Base-by-base conservation (phyloP, 2,797 vertebrate genomes). In the Fundulus diaphanus region DNA sequence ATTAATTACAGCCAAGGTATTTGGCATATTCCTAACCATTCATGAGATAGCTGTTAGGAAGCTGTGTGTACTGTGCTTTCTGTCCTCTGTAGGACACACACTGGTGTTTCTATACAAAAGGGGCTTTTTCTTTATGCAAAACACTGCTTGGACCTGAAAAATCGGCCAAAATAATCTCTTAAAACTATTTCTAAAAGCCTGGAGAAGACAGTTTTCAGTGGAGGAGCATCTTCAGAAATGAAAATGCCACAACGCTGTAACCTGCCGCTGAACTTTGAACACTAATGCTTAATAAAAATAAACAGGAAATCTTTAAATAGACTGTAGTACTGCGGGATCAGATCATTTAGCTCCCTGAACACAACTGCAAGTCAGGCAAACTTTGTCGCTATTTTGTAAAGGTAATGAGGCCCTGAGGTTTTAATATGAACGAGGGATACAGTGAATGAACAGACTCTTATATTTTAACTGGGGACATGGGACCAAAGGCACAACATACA, bases 1-100 rank as follows among this genome's bases (percentile, higher is more conserved):
- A 89, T 85, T 86, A 77, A 83, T 85, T 70, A 63, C 8, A 70
- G 27, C 22, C 0, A 8, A 86, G 71, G 68, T 46, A 37, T 76
- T 68, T 81, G 72, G 65, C 67, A 82, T 87, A 90, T 90, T 48
- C 57, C 65, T 67, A 82, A 87, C 86, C 84, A 86, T 87, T 83
- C 46, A 72, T 65, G 16, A 5, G 18, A 8, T 71, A 48, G 54
- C 63, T 72, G 66, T 35, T 31, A 59, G 48, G 81, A 86, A 77
- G 70, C 72, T 42, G 16, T 59, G 12, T 11, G 37, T 76, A 40
- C 77, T 86, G 83, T 70, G 44, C 69, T 75, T 80, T 73, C 24
- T 52, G 5, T n/a, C 7, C 51, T 52, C 22, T 52, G 51, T 52
- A 52, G 51, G 49, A 52, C 1, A 52, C 24, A 24, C 24, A n/a